Percentiles rank a stretch among this genome's conserved stretches.
Evolutionary conservation across 2,797 vertebrate genomes (phyloP).

Genomic region (Sandelia bainsii): DNA sequence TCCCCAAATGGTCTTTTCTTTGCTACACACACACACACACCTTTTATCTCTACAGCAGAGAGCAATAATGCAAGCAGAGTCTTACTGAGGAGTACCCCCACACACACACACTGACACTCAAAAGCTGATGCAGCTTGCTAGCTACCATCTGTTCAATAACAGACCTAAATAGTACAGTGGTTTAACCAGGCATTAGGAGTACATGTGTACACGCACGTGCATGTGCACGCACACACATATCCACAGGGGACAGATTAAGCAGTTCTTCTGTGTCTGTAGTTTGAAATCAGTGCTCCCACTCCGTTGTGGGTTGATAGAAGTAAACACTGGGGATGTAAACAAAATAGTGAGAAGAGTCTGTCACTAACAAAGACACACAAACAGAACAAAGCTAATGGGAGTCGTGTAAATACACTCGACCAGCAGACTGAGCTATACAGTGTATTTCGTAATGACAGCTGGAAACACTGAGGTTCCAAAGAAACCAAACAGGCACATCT

Average conservation of each 20-base stretch:
- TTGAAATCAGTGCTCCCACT: constrained; percentile 50
- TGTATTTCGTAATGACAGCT: background rate
- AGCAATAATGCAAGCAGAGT: background rate
- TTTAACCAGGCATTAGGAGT: constrained; percentile 73
- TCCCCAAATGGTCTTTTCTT: background rate
- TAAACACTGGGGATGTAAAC: constrained; percentile 41
- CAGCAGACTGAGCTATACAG: background rate
- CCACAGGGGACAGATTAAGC: constrained; percentile 51
- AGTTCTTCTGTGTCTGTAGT: constrained; percentile 47
- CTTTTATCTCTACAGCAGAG: too few relatives aligned
- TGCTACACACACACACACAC: too few relatives aligned
- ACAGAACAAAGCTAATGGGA: constrained; percentile 14
- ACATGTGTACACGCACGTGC: constrained; percentile 29
- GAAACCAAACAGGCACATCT: constrained; percentile 1
- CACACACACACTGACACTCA: background rate
- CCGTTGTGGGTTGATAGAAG: constrained; percentile 34
- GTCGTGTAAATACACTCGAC: constrained; percentile 13
- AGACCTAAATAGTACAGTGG: constrained; percentile 68
- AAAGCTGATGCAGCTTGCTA: constrained; percentile 38
- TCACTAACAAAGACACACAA: constrained; percentile 22
- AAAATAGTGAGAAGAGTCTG: constrained; percentile 16
- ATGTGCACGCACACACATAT: background rate
- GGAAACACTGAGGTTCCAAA: background rate
- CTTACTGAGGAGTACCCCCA: background rate
- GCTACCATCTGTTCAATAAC: constrained; percentile 71